Conservation (phyloP, 2,113 vertebrate species). For the Peromyscus leucopus region DNA sequence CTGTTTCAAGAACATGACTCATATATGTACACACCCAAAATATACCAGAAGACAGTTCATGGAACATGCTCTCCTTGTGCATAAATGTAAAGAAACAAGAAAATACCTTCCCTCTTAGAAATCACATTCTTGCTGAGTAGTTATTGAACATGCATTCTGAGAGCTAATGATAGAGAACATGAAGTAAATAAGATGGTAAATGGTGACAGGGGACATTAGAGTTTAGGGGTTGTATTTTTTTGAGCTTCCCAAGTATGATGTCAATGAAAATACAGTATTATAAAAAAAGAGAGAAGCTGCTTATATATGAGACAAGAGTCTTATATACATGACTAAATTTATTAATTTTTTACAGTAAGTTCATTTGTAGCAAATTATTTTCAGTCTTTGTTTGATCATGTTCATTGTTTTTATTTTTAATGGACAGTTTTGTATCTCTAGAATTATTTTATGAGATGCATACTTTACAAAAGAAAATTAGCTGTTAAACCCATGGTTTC, state of each 20-base stretch:
- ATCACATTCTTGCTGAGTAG: neutral
- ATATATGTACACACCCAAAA: neutral
- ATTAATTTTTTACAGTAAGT: neutral
- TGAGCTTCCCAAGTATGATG: neutral
- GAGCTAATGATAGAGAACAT: neutral
- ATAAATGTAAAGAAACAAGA: neutral
- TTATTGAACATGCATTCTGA: neutral
- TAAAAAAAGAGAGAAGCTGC: neutral
- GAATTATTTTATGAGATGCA: neutral
- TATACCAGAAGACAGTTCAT: neutral
- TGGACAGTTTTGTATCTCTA: neutral
- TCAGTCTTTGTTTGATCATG: neutral
- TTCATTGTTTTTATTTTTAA: neutral
- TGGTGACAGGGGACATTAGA: neutral
- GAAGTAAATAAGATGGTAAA: neutral
- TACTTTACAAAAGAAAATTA: neutral
- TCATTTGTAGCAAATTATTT: neutral
- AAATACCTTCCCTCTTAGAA: neutral
- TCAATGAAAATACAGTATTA: neutral
- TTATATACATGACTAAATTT: neutral
- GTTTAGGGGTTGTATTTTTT: neutral
- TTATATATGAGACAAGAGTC: neutral
- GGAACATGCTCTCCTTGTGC: neutral
- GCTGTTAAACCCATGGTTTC: neutral
- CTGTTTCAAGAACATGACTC: neutral